These are phyloP conservation scores for Limosa lapponica DNA, from an alignment of 2,797 vertebrate species.

Conservation along the genomic window DNA sequence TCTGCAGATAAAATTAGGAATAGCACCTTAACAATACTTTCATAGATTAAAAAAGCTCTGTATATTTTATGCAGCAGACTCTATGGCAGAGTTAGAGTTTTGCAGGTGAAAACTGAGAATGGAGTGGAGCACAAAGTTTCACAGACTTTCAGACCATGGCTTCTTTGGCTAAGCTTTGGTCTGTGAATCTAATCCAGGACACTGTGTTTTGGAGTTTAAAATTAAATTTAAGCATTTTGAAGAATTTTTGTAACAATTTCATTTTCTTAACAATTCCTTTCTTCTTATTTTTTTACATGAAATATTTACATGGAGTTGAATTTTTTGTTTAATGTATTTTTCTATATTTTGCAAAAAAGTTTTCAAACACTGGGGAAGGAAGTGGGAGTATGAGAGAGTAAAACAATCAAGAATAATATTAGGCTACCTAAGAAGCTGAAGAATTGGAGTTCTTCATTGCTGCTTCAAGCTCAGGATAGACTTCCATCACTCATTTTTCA, in stretches of 20 bases:
- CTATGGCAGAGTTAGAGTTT: background rate
- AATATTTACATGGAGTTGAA: background rate
- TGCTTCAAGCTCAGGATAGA: background rate
- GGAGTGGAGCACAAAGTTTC: background rate
- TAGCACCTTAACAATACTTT: background rate
- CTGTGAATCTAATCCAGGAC: background rate
- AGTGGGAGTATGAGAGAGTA: background rate
- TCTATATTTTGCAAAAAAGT: background rate
- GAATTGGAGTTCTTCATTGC: background rate
- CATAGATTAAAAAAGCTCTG: rapidly evolving
- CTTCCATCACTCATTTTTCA: background rate
- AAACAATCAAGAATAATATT: background rate
- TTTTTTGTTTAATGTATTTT: background rate
- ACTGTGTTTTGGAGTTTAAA: background rate
- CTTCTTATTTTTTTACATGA: background rate
- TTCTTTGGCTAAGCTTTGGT: background rate
- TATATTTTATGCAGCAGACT: background rate
- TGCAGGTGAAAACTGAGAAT: background rate
- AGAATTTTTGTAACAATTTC: background rate
- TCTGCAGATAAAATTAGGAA: background rate
- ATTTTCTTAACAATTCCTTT: background rate
- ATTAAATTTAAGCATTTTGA: background rate
- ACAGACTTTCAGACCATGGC: background rate
- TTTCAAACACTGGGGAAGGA: background rate
- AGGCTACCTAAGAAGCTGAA: background rate